Evolutionary conservation across 2,113 vertebrate species (phyloP), one percentile per base, ranked within the genome.

Genomic region (Petromus typicus): DNA sequence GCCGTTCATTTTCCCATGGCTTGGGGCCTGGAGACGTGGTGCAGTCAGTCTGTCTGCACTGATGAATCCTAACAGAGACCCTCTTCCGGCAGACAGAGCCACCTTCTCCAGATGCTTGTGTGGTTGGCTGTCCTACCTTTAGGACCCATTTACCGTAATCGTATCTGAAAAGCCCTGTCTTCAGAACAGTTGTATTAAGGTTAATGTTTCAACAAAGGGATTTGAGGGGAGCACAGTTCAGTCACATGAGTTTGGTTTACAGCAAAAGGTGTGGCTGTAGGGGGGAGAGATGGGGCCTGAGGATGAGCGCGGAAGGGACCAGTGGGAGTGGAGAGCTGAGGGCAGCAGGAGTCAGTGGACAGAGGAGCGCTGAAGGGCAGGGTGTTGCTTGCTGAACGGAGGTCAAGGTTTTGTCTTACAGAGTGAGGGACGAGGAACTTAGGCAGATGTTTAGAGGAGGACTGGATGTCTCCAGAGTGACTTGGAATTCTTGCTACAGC

Each of bases 401-500:
- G 25, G 11, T 51, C 32, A 66, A 18, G 27, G 59, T 45, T 48
- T 76, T 90, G 40, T 25, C 23, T 6, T 85, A 48, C 71, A 12
- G n/a, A 40, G 23, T 78, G 48, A 13, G 56, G n/a, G 34, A 23
- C 5, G 37, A 61, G 40, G 57, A 92, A 84, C 30, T 94, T 61
- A 37, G n/a, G 81, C 30, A 86, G 27, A 30, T 84, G 20, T 30
- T 67, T 69, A 57, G 54, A 10, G 22, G 5, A 32, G 7, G 14
- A 48, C 22, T 90, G 48, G 48, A 51, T 51, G 66, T 92, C 45
- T 82, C 37, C 51, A 64, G 61, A 69, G 22, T 56, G 3, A 57
- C 43, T 69, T 71, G 61, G 51, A 22, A 89, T 54, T 92, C 59
- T 92, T 86, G 75, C 40, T 82, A 45, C 71, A 93, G 64, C 57